A percentile compares a stretch with the other conserved stretches of the same genome.
phyloP scores from a whole-genome alignment of 2,888 invertebrate genomes.

The Tyria jacobaeae region DNA sequence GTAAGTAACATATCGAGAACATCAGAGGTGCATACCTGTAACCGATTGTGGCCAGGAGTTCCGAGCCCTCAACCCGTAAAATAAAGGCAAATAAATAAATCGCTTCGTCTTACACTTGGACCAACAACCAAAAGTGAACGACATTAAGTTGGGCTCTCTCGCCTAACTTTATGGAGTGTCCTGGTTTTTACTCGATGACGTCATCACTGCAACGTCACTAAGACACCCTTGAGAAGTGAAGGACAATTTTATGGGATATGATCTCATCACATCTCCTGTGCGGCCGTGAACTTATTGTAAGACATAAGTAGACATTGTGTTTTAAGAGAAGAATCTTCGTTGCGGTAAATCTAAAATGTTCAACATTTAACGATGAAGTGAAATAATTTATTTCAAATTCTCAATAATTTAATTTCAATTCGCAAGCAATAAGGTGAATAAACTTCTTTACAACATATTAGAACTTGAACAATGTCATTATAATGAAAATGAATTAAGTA shows the following conservation, averaged over 20 bases:
- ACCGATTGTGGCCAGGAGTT: no score
- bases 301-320: background rate
- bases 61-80: no score
- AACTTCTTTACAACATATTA: background rate
- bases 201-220: constrained; percentile 19
- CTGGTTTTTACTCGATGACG: constrained; percentile 30
- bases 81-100: no score
- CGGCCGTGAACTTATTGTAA: background rate
- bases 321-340: background rate
- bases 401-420: no score
- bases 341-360: no score
- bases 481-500: constrained; percentile 11
- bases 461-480: background rate
- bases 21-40: no score
- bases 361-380: no score
- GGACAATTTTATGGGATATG: background rate
- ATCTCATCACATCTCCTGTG: constrained; percentile 3
- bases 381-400: no score
- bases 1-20: no score
- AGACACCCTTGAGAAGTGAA: constrained; percentile 3
- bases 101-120: constrained; percentile 20
- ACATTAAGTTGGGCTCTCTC: constrained; percentile 40
- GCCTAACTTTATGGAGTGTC: constrained; percentile 24
- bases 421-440: background rate
- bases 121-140: constrained; percentile 19